Percentiles rank a stretch among this genome's conserved stretches.
These are phyloP conservation scores for Falco biarmicus DNA, from an alignment of 2,797 vertebrate genomes.

Conservation along the genomic window DNA sequence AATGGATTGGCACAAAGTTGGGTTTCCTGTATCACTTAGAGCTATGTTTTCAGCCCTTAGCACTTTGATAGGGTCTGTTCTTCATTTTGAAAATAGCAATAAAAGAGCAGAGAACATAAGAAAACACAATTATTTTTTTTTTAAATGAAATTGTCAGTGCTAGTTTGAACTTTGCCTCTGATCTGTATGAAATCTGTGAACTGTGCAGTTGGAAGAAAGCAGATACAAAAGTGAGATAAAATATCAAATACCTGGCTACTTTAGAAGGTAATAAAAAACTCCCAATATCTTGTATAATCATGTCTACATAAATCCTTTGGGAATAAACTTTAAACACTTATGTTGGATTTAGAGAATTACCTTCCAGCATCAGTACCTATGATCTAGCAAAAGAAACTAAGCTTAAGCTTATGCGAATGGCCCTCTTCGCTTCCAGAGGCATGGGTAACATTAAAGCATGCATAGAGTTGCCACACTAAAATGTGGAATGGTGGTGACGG, in stretches of 20 bases:
- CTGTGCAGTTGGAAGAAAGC: conserved; percentile 4
- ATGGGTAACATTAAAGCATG: background rate
- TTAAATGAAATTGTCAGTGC: conserved; percentile 42
- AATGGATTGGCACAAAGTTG: conserved; percentile 44
- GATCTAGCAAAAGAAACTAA: background rate
- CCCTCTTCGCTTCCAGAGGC: background rate
- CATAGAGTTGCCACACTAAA: background rate
- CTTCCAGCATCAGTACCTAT: background rate
- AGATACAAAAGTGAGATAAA: conserved; percentile 8
- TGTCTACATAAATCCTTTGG: background rate
- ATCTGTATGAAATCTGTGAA: conserved; percentile 43
- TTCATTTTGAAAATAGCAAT: conserved; percentile 62
- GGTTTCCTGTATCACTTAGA: conserved; percentile 46
- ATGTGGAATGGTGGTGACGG: background rate
- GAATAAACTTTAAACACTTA: conserved; percentile 32
- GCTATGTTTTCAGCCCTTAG: conserved; percentile 59
- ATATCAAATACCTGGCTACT: conserved; percentile 14
- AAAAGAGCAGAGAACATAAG: conserved; percentile 37
- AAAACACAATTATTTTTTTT: conserved; percentile 13
- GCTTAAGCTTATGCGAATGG: background rate
- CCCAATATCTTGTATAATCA: background rate
- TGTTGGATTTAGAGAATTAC: background rate
- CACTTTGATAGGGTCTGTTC: conserved; percentile 42
- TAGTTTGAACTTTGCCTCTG: conserved; percentile 45
- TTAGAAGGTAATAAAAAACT: conserved; percentile 14